Evolutionary conservation across 1,140 invertebrate species (phyloP).

Genomic region (Macrobrachium rosenbergii): DNA sequence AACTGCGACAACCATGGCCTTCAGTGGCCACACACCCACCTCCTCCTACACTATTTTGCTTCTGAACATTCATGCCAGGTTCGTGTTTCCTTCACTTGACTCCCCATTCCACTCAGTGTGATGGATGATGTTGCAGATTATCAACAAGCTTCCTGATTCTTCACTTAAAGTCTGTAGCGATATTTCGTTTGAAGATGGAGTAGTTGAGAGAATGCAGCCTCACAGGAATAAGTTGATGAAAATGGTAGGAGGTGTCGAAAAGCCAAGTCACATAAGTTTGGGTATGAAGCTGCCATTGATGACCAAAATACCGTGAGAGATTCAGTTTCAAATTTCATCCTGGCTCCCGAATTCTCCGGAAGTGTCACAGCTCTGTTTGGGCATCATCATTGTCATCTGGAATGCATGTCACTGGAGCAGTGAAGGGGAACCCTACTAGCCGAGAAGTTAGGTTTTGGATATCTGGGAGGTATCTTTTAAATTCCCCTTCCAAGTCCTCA

Average conservation of each 20-base stretch:
- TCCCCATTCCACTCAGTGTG: conserved; percentile 27
- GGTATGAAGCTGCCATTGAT: not conserved
- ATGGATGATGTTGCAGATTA: conserved; percentile 20
- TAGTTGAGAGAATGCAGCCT: conserved; percentile 40
- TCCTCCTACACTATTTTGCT: not conserved
- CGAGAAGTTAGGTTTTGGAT: not conserved
- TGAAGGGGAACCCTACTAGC: conserved; percentile 21
- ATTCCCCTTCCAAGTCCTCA: not conserved
- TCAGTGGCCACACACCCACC: not conserved
- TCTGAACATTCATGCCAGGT: not conserved
- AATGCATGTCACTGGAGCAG: not conserved
- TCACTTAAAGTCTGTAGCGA: conserved; percentile 9
- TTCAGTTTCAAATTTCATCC: not conserved
- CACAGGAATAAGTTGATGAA: conserved; percentile 38
- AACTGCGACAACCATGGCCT: not conserved
- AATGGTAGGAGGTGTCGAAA: conserved; percentile 29
- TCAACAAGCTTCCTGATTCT: conserved; percentile 17
- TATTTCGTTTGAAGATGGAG: conserved; percentile 25
- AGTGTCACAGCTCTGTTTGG: not conserved
- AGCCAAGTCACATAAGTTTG: conserved; percentile 13
- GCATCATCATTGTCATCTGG: conserved; percentile 9
- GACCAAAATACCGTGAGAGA: conserved; percentile 41
- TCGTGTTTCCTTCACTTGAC: conserved; percentile 1
- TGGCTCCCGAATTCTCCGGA: conserved; percentile 3
- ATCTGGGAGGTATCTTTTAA: not conserved